Evolutionary conservation across 2,888 invertebrate species (phyloP).

Genomic region (Eristalinus sepulchralis): DNA sequence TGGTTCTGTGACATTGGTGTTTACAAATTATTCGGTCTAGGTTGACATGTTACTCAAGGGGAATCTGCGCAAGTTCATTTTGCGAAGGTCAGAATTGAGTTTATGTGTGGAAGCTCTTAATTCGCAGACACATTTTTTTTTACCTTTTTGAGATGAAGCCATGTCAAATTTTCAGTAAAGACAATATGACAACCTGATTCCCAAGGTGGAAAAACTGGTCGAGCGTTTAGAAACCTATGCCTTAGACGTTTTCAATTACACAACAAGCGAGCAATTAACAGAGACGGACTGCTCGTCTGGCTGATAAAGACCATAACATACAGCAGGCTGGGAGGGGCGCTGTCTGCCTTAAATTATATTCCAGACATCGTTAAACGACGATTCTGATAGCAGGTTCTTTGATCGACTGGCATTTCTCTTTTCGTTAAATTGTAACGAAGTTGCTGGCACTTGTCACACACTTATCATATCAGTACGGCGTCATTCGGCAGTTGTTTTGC

Average conservation of each 20-base stretch:
- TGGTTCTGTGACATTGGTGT: background rate
- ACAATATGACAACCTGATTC: background rate
- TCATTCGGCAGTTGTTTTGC: background rate
- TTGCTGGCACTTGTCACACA: too few relatives aligned
- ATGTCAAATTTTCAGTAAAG: background rate
- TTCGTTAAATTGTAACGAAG: background rate
- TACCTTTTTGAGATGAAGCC: too few relatives aligned
- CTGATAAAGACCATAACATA: too few relatives aligned
- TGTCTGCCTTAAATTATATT: background rate
- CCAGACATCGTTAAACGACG: background rate
- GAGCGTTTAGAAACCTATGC: background rate
- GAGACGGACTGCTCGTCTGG: background rate
- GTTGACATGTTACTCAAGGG: background rate
- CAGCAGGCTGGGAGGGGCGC: background rate
- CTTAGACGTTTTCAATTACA: background rate
- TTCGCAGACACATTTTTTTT: too few relatives aligned
- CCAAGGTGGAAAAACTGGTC: background rate
- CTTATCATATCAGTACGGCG: background rate
- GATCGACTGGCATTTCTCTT: background rate
- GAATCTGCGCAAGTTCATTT: background rate
- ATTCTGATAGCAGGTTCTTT: background rate
- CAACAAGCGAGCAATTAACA: background rate
- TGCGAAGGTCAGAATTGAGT: background rate
- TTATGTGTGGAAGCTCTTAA: too few relatives aligned
- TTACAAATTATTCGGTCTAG: background rate